These are phyloP conservation scores for Pseudochaenichthys georgianus DNA, from an alignment of 2,797 vertebrate species.

Conservation along the genomic window DNA sequence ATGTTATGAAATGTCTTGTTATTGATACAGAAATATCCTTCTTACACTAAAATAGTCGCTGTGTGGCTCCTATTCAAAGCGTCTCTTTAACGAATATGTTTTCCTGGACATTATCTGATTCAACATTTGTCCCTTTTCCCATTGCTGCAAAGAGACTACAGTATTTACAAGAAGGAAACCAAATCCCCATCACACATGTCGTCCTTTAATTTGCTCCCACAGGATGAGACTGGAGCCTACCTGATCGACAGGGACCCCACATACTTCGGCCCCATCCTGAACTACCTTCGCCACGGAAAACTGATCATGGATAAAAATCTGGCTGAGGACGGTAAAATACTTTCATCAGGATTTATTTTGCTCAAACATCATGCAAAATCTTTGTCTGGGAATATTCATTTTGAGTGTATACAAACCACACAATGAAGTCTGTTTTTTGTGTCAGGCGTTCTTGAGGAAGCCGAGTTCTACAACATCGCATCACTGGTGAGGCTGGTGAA, in stretches of 20 bases:
- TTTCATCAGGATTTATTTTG: too few species aligned
- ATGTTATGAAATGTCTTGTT: too few species aligned
- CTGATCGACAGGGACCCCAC: constrained; percentile 96
- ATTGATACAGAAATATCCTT: too few species aligned
- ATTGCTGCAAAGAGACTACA: background rate
- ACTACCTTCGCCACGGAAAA: constrained; percentile 96
- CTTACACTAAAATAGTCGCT: too few species aligned
- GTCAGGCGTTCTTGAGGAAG: constrained; percentile 97
- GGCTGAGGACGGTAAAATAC: constrained; percentile 91
- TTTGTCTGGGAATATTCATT: background rate
- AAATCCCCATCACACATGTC: background rate
- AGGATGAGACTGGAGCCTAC: constrained; percentile 95
- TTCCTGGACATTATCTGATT: background rate
- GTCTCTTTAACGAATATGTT: background rate
- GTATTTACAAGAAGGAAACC: background rate
- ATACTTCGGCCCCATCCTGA: constrained; percentile 94
- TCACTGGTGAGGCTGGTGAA: constrained; percentile 96
- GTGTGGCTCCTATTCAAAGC: too few species aligned
- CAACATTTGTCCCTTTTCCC: background rate
- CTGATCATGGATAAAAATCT: constrained; percentile 96
- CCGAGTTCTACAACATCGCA: constrained; percentile 98
- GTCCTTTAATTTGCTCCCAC: constrained; percentile 23
- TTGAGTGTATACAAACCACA: background rate
- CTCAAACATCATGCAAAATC: too few species aligned
- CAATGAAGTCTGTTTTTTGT: background rate